These are phyloP conservation scores for Caenorhabditis drosophilae DNA, from an alignment of 2,888 invertebrate genomes.

Conservation along the genomic window DNA sequence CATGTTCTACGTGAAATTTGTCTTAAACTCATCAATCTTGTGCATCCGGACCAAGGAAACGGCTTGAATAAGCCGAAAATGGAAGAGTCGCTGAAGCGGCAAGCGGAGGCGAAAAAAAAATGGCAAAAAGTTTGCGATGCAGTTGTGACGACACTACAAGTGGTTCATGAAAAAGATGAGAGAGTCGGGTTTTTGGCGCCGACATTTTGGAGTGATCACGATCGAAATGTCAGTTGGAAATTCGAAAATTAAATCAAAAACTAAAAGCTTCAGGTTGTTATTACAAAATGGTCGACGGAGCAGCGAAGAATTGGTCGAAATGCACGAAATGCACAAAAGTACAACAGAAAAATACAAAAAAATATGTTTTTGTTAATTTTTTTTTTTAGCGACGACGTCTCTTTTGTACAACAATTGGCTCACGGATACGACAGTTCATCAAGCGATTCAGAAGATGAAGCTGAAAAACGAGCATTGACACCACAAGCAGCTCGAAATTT, in stretches of 20 bases:
- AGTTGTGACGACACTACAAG: conserved; percentile 80
- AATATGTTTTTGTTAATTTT: not conserved
- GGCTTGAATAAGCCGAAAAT: not conserved
- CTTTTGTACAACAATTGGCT: conserved; percentile 3
- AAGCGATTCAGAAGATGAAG: conserved; percentile 16
- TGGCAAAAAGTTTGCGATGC: conserved; percentile 34
- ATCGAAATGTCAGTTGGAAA: conserved; percentile 33
- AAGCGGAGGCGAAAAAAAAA: conserved; percentile 1
- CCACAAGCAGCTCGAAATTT: conserved; percentile 82
- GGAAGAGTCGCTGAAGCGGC: not conserved
- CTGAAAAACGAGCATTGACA: not conserved
- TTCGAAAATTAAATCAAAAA: not conserved
- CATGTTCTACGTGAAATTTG: conserved; percentile 74
- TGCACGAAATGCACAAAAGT: not conserved
- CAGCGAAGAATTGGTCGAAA: conserved; percentile 12
- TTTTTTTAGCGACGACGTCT: not conserved
- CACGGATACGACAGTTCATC: conserved; percentile 15
- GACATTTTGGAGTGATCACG: conserved; percentile 75
- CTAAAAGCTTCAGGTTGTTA: not conserved
- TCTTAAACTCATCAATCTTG: conserved; percentile 83
- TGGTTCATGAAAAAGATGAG: conserved; percentile 85
- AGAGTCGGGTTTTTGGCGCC: conserved; percentile 81
- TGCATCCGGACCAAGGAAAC: conserved; percentile 67
- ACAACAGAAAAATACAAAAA: not conserved
- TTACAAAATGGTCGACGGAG: not conserved